Conservation (phyloP, 1,140 invertebrate species). For the Pissodes strobi region DNA sequence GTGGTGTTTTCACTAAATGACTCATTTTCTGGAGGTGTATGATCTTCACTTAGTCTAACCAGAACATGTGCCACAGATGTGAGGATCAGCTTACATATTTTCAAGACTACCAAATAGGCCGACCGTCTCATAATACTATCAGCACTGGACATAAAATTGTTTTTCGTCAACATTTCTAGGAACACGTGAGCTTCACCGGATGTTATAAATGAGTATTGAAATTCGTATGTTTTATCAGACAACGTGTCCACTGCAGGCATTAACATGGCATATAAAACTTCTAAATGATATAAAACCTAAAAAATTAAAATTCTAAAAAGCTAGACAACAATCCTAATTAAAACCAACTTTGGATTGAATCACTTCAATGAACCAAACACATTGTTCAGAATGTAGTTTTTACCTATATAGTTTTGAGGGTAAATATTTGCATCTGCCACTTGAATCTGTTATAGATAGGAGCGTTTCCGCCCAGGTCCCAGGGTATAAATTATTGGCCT, state of each 20-base stretch:
- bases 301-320: too few species aligned
- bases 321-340: too few species aligned
- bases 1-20: constrained; percentile 56
- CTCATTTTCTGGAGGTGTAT: constrained; percentile 52
- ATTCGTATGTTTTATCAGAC: constrained; percentile 81
- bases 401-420: too few species aligned
- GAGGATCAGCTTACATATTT: constrained; percentile 86
- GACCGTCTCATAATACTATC: constrained; percentile 79
- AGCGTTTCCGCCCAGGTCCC: too few species aligned
- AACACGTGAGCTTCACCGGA: constrained; percentile 81
- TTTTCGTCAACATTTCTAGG: constrained; percentile 84
- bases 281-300: constrained; percentile 56
- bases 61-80: constrained; percentile 83
- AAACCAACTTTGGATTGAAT: too few species aligned
- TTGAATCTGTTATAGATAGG: too few species aligned
- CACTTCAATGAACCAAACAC: too few species aligned
- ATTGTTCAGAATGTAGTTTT: too few species aligned
- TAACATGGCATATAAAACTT: constrained; percentile 88
- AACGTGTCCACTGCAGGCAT: constrained; percentile 88
- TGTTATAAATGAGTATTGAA: constrained; percentile 87
- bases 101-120: constrained; percentile 85
- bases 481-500: too few species aligned
- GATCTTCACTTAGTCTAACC: constrained; percentile 66
- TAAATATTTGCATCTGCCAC: too few species aligned
- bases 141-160: constrained; percentile 82